Evolutionary conservation across 2,888 invertebrate genomes (phyloP).

Genomic region (Limnephilus rhombicus): DNA sequence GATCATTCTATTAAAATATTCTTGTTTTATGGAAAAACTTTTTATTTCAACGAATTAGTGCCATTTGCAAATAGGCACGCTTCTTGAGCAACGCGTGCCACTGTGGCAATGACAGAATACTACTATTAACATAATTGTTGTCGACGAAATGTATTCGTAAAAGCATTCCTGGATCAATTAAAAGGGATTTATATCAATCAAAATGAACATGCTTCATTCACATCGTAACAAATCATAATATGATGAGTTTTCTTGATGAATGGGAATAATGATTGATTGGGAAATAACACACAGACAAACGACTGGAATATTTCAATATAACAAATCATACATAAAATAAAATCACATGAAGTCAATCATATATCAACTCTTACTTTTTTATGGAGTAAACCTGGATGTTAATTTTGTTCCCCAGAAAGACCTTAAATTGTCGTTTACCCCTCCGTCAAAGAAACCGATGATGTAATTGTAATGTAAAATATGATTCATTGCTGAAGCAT

Average conservation of each 20-base stretch:
- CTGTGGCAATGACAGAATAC: background rate
- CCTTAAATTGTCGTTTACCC: too few species aligned
- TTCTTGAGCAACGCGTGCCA: background rate
- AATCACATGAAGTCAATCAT: too few species aligned
- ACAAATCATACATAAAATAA: background rate
- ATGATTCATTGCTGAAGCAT: too few species aligned
- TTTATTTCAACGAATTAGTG: background rate
- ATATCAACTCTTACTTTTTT: too few species aligned
- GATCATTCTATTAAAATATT: slow-evolving; percentile 1
- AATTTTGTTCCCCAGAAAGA: too few species aligned
- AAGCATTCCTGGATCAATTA: slow-evolving; percentile 1
- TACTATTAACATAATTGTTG: background rate
- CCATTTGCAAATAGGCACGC: background rate
- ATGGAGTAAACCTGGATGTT: too few species aligned
- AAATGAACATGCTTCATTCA: background rate
- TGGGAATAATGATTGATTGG: background rate
- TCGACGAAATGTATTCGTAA: background rate
- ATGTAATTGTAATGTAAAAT: too few species aligned
- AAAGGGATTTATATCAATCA: background rate
- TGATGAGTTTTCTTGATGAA: background rate
- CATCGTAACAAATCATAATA: background rate
- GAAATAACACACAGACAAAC: background rate
- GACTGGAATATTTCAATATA: background rate
- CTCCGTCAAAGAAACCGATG: too few species aligned
- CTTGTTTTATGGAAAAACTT: background rate